Base-by-base conservation (phyloP, 2,888 invertebrate species). In the Noctua janthina region DNA sequence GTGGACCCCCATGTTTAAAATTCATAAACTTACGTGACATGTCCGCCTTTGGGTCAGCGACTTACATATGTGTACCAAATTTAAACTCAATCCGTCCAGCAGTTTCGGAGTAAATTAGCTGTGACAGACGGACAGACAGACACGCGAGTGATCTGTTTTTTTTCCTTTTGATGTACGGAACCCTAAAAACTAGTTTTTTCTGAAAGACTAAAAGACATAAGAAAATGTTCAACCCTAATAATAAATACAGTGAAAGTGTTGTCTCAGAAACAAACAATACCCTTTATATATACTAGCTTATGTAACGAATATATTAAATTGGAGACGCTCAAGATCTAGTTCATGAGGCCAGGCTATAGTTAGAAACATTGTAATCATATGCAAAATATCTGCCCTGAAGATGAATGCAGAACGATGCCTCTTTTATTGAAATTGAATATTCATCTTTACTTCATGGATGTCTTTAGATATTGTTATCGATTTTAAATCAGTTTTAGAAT, bases 281-380 rank as follows among this genome's bases (percentile, higher is more conserved):
- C 17, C 54, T 78, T 56, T 71, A 67, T 35, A 67, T 35, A 64
- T 39, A 66, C 35, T 20, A 6, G 11, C 29, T 74, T 74, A 76
- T 49, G 73, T 74, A 77, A 86, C 54, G 77, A 67, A 81, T 83
- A 76, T 35, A 83, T 81, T 76, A 59, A 73, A 85, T 78, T 78
- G 8, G 62, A 74, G 59, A 74, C 86, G 59, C 77, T 72, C 73
- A 77, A 85, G 83, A 79, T 85, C 74, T 79, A 83, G 81, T 82
- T 87, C 56, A 78, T 67, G 66, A 88, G 88, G 88, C 76, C 75
- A 49, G 1, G 5, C 10, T 87, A 86, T 87, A 72, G 64, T 76
- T 79, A 85, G 78, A 39, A 29, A 78, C 79, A 78, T 64, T 79
- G n/a, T 71, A 86, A 78, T 79, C 78, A 10, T 75, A 80, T 86